Base-by-base conservation (phyloP, 2,797 vertebrate genomes). In the Tachyglossus aculeatus region DNA sequence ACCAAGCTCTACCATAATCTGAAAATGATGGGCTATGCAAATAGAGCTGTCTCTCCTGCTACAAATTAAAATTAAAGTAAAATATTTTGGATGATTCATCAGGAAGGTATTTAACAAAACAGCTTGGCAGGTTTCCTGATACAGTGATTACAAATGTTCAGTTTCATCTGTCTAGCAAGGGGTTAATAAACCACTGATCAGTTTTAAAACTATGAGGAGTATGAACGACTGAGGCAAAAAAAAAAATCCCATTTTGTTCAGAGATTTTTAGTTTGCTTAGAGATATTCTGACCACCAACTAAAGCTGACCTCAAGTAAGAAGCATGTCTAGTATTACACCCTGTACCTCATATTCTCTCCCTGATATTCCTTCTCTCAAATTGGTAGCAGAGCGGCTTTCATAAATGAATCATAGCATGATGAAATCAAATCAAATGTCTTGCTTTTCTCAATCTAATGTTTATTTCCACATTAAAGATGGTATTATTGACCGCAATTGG, bases 11-110 rank as follows among this genome's bases (percentile, higher is more conserved):
- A 65, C 53, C 67, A 72, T 78, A 86, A 81, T 56, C 67, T 65
- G 44, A 74, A 75, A 80, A 69, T 83, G 74, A 68, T 45, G 34
- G 72, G 53, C 73, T 80, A 81, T 65, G 52, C 79, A 86, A 90
- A 87, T 29, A 80, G 33, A 67, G 37, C 39, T 53, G 60, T n/a
- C 54, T 67, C 57, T 74, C 50, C 47, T 39, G 53, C 61, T 80
- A 62, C 55, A 75, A 33, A 65, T 22, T 67, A 37, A 86, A 77
- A 58, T 48, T 65, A 67, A 52, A 78, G 58, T 39, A 79, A 71
- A 86, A 82, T 41, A 48, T 53, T 54, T 77, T 59, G 68, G 39
- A 67, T 75, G 60, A 67, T 80, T 64, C 67, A 79, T 65, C 37
- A 37, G 75, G 60, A 64, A 74, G 73, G 27, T 40, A 40, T 41